Base-by-base conservation (phyloP, 1,140 invertebrate genomes). In the Proctacanthus coquilletti region DNA sequence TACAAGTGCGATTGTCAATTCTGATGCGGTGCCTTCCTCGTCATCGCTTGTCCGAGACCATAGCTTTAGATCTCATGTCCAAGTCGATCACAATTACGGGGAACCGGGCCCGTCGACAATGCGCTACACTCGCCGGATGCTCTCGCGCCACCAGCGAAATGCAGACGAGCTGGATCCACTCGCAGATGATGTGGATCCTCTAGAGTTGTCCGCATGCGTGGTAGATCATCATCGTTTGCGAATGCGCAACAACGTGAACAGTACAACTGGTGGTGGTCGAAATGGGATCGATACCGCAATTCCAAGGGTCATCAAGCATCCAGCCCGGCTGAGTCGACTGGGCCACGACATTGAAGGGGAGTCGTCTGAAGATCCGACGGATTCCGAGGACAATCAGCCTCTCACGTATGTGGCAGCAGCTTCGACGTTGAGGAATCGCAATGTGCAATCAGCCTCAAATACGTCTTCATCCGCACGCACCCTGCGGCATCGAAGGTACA, bases 371-470 rank as follows among this genome's bases (percentile, higher is more conserved):
- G 50, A 49, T n/a, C 49, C 51, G 17, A 56, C 60, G 39, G 61
- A 60, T 39, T 60, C 62, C 8, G 67, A 69, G 40, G 67, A 70
- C 43, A 63, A 70, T 55, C 61, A 61, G 38, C 68, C 66, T 19
- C 49, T 71, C n/a, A 52, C 57, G 15, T 53, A 43, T 36, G 54
- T 53, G 42, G 52, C 54, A 4, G 41, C 56, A 20, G 42, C 51
- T 50, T 51, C 43, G 47, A 43, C 1, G 40, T 46, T 19, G 41
- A 44, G 10, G 45, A 49, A 3, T 18, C 11, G 3, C 40, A 39
- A 8, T 17, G 41, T n/a, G 36, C 38, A 17, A 40, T 42, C 4
- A 37, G 18, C 11, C 42, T 18, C 51, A 34, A 43, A 1, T 41
- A 44, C 17, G 40, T 31, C 47, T 46, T 9, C 42, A 44, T 4